These are phyloP conservation scores for Dendrocincla fuliginosa DNA, from an alignment of 2,797 vertebrate genomes.

Conservation along the genomic window DNA sequence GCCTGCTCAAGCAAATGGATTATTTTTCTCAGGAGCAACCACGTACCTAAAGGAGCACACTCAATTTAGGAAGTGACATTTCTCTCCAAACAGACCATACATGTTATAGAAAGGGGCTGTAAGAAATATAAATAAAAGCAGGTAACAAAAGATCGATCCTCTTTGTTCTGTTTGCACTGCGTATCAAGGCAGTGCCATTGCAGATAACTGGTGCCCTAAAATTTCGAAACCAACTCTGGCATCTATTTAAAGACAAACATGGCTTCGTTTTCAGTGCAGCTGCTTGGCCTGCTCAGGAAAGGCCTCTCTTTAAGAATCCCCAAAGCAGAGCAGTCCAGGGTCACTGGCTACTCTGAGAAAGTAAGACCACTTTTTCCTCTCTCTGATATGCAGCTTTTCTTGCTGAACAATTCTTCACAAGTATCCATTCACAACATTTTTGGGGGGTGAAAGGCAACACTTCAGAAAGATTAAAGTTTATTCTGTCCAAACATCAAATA, in stretches of 20 bases:
- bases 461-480: neutral
- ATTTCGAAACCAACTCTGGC: neutral
- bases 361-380: neutral
- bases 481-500: neutral
- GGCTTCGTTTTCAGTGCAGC: neutral
- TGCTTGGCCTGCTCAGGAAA: neutral
- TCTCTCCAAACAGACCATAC: neutral
- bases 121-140: neutral
- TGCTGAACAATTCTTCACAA: neutral
- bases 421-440: neutral
- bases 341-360: neutral
- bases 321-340: neutral
- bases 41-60: accelerated
- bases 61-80: neutral
- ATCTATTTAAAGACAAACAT: neutral
- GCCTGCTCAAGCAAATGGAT: neutral
- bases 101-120: neutral
- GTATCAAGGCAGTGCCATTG: neutral
- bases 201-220: neutral
- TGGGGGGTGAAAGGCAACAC: accelerated
- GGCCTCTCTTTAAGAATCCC: neutral
- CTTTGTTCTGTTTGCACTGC: constrained; percentile 13
- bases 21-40: neutral
- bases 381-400: neutral
- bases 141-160: neutral